A percentile compares a stretch with the other conserved stretches of the same genome.
Evolutionary conservation across 2,113 vertebrate genomes (phyloP).

Genomic region (Poicephalus gulielmi): DNA sequence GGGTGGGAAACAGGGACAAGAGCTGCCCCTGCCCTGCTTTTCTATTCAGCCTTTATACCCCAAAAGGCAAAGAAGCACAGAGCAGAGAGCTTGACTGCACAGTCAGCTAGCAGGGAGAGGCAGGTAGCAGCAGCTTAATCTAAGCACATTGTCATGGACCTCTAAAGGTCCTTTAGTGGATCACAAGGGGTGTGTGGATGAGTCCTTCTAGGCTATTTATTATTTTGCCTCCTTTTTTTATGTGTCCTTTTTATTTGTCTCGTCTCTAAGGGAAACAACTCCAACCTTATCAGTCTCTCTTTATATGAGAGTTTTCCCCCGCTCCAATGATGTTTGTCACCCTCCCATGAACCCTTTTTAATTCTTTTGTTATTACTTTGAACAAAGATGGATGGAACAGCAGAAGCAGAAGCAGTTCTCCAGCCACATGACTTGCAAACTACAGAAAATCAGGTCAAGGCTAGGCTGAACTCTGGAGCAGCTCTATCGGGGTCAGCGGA

Average conservation of each 20-base stretch:
- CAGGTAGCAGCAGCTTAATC: background rate
- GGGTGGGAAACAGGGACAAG: background rate
- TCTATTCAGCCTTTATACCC: background rate
- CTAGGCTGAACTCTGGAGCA: background rate
- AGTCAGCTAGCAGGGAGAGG: background rate
- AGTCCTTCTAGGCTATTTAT: background rate
- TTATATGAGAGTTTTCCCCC: background rate
- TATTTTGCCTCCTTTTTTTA: background rate
- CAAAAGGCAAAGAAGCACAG: background rate
- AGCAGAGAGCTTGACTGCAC: background rate
- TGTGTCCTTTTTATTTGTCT: constrained; percentile 1
- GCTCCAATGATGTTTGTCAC: background rate
- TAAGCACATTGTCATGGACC: background rate
- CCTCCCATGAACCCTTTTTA: background rate
- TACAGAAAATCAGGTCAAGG: constrained; percentile 33
- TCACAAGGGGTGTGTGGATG: background rate
- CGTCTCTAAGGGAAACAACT: background rate
- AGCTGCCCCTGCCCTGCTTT: background rate
- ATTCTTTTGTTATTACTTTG: constrained; percentile 22
- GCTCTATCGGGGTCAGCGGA: background rate
- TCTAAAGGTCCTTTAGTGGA: background rate
- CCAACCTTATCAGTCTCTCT: background rate
- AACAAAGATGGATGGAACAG: constrained; percentile 19
- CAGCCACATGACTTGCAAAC: fast-evolving
- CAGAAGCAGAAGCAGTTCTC: background rate